Evolutionary conservation across 2,797 vertebrate species (phyloP).

Genomic region (Arctocebus calabarensis): DNA sequence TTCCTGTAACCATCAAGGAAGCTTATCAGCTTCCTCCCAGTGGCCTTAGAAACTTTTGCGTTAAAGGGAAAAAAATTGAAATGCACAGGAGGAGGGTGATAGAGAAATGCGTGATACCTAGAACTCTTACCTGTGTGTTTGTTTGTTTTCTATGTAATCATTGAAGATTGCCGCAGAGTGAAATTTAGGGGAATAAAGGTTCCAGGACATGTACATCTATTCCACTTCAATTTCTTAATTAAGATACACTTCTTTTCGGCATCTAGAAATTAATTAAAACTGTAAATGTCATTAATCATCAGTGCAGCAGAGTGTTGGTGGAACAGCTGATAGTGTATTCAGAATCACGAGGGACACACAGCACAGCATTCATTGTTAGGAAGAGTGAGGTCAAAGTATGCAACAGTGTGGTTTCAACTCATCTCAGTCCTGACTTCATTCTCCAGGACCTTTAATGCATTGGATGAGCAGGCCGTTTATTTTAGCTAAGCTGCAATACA

Average conservation of each 20-base stretch:
- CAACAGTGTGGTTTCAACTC: conserved; percentile 74
- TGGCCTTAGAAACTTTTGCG: conserved; percentile 42
- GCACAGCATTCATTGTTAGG: conserved; percentile 65
- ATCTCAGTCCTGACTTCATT: conserved; percentile 80
- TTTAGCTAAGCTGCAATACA: conserved; percentile 78
- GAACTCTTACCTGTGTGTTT: conserved; percentile 53
- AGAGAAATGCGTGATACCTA: conserved; percentile 47
- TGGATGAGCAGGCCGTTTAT: conserved; percentile 67
- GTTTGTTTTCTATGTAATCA: conserved; percentile 60
- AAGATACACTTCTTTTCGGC: conserved; percentile 81
- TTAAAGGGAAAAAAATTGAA: conserved; percentile 48
- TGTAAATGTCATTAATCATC: conserved; percentile 86
- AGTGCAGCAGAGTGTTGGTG: conserved; percentile 75
- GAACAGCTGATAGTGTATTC: conserved; percentile 80
- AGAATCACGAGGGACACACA: conserved; percentile 77
- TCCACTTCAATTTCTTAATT: conserved; percentile 82
- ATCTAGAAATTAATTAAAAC: conserved; percentile 87
- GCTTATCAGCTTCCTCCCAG: conserved; percentile 2
- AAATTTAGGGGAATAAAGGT: conserved; percentile 55
- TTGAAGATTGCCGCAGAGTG: conserved; percentile 41
- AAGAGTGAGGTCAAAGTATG: conserved; percentile 75
- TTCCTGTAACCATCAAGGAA: conserved; percentile 32
- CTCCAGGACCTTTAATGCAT: conserved; percentile 59
- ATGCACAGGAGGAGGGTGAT: neutral
- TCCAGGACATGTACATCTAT: conserved; percentile 78